Evolutionary conservation across 2,113 vertebrate genomes (phyloP), one percentile per base, ranked within the genome.

Genomic region (Chaetodon auriga): DNA sequence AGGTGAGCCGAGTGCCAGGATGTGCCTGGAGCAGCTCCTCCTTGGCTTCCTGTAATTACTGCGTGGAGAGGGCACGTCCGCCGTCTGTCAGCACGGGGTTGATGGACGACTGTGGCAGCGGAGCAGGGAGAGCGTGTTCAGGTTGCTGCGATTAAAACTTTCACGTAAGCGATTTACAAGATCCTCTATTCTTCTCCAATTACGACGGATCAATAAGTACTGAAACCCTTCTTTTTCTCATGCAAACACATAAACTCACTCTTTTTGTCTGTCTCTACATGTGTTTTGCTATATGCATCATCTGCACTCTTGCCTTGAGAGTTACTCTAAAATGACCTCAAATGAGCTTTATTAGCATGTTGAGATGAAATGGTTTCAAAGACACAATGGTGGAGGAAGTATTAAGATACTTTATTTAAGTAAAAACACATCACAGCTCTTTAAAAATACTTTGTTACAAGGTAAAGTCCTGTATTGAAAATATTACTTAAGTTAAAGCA

Each of bases 21-120:
- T 92, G 87, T 84, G 93, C 92, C 93, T 90, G 78, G 78, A 94
- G 96, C 97, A 93, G 84, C 90, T 90, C 83, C 85, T 96, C 96
- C 82, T 80, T 38, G 80, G 89, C 90, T 95, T 95, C 94, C 92
- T 94, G 92, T 93, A 91, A 94, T 95, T 93, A 94, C 87, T 73
- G 86, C 80, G 45, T 77, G 71, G 81, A 89, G 87, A 89, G 92
- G 92, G 85, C 90, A 87, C 58, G 81, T 90, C 85, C 68, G 45
- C 82, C 65, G 74, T 91, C 90, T 91, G 93, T 93, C 92, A 90
- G 81, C 88, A 16, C 55, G 0, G 1, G 51, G 76, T 81, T 89
- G 90, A 92, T 76, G 81, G 83, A 91, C 80, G 68, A 85, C 69
- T 65, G 64, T 69, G 78, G 80, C 82, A 76, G 83, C 38, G 19